These are phyloP conservation scores for Bombyx mori DNA, from an alignment of 1,140 invertebrate species.

Conservation along the genomic window ASM3026992v2 NC_085128.1:1538001-1538500, in stretches of 20 bases:
- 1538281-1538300: background rate
- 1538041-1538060: no score
- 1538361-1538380: constrained; percentile 1
- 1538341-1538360: background rate
- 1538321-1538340: background rate
- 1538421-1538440: background rate
- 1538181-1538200: no score
- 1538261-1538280: constrained; percentile 22
- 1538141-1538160: no score
- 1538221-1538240: constrained; percentile 35
- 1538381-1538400: background rate
- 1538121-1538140: no score
- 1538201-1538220: constrained; percentile 10
- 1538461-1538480: no score
- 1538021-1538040: no score
- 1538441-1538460: background rate
- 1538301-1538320: background rate
- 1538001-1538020: no score
- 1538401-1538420: background rate
- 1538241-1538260: constrained; percentile 43
- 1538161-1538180: no score
- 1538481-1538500: no score
- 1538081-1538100: no score
- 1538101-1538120: no score
- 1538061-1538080: no score